Percentiles rank a stretch among this genome's conserved stretches.
phyloP scores from a whole-genome alignment of 2,888 invertebrate species.

The Acanthosoma haemorrhoidale region DNA sequence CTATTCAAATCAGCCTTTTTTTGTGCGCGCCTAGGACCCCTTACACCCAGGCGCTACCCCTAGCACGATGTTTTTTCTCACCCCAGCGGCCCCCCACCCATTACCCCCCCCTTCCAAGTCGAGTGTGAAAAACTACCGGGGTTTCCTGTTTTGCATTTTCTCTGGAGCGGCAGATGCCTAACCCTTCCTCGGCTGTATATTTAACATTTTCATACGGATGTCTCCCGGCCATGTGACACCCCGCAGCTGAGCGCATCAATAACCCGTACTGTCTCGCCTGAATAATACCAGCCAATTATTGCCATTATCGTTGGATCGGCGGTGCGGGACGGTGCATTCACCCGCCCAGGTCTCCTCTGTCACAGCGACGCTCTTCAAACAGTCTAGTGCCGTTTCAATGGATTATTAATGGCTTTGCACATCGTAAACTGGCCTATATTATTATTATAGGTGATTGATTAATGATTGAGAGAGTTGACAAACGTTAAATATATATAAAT shows the following conservation, averaged over 20 bases:
- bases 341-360: not conserved
- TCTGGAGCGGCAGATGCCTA: conserved; percentile 27
- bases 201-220: conserved; percentile 42
- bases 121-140: conserved; percentile 40
- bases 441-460: too few relatives aligned
- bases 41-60: conserved; percentile 36
- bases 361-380: conserved; percentile 2
- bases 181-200: conserved; percentile 37
- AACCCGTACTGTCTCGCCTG: conserved; percentile 24
- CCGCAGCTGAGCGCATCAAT: conserved; percentile 36
- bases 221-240: conserved; percentile 28
- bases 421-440: conserved; percentile 5
- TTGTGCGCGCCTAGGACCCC: conserved; percentile 28
- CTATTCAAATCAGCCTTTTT: conserved; percentile 41
- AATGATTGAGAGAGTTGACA: not conserved
- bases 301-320: conserved; percentile 32
- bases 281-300: conserved; percentile 36
- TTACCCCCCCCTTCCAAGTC: conserved; percentile 28
- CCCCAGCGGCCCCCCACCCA: conserved; percentile 26
- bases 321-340: not conserved
- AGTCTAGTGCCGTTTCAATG: conserved; percentile 13
- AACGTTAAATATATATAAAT: not conserved
- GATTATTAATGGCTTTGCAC: conserved; percentile 18
- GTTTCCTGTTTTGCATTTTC: conserved; percentile 41
- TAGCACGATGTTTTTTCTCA: conserved; percentile 37